Evolutionary conservation across 2,797 vertebrate species (phyloP), one percentile per base, ranked within the genome.

Genomic region (Myiotriccus ornatus): DNA sequence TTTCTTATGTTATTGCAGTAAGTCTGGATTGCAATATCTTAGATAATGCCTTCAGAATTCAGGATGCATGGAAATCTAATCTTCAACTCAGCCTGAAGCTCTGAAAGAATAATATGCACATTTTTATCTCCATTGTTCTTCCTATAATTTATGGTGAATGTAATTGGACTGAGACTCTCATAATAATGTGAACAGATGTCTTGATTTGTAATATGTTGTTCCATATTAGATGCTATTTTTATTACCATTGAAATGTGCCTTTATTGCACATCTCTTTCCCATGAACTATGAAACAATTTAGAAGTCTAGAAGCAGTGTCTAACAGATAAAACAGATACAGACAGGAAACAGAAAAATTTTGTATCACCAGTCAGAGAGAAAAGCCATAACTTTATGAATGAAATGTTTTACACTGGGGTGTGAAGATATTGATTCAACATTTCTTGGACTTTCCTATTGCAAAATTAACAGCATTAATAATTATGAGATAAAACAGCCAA

Each of bases 121-220:
- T 91, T 95, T 95, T 93, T 70, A 88, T 77, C 73, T 71, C 49
- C 67, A 56, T 47, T 74, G 43, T 90, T 78, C 39, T 76, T 89
- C 43, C 24, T 78, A 78, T 79, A 79, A 79, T 83, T 77, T 73
- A 90, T 89, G 79, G 46, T n/a, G 47, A 90, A 69, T 53, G 74
- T 70, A 87, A 84, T 88, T 93, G 85, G 34, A 43, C 19, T 44
- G 65, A 89, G 49, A 78, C 25, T 53, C 59, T 89, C 75, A 63
- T 73, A 85, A 71, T 83, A 87, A 88, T 59, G 55, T 55, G 90
- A 94, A 56, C 73, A 65, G 80, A 73, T 18, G 34, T 73, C 67
- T 84, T 18, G 28, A 64, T 80, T 73, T 63, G 62, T 87, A 82
- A 53, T 70, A 53, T 27, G 55, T 78, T 80, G 60, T 68, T 83